These are phyloP conservation scores for Microctonus hyperodae DNA, from an alignment of 2,888 invertebrate genomes.

Conservation along the genomic window DNA sequence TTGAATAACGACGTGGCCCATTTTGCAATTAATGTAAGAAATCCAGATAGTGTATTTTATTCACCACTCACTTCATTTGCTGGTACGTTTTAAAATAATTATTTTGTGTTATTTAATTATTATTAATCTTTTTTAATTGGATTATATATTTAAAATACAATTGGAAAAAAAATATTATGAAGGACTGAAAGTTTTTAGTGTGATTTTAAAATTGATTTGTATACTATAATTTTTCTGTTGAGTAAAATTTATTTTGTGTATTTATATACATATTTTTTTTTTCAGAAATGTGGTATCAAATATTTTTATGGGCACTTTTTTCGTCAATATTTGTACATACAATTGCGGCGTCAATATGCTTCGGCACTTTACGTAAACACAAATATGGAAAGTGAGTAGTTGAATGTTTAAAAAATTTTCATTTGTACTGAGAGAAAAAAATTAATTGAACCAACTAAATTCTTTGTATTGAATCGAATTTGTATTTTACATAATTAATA, in stretches of 20 bases:
- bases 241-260: neutral
- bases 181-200: too few relatives aligned
- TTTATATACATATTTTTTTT: conserved; percentile 57
- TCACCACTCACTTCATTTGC: conserved; percentile 54
- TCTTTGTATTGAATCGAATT: too few relatives aligned
- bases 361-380: conserved; percentile 90
- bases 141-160: neutral
- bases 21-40: conserved; percentile 40
- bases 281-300: conserved; percentile 96
- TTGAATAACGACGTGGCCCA: conserved; percentile 35
- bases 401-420: neutral
- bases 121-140: conserved; percentile 11
- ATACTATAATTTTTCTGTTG: conserved; percentile 2
- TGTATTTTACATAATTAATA: too few relatives aligned
- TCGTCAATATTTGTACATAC: conserved; percentile 93
- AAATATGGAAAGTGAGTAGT: conserved; percentile 77
- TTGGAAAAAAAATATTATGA: too few relatives aligned
- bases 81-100: conserved; percentile 38
- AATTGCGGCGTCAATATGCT: conserved; percentile 89
- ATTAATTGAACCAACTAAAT: too few relatives aligned
- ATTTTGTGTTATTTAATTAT: neutral
- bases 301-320: conserved; percentile 94
- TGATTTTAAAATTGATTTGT: too few relatives aligned
- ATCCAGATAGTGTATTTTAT: conserved; percentile 46
- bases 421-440: neutral